Percentiles rank a stretch among this genome's conserved stretches.
Evolutionary conservation across 2,888 invertebrate species (phyloP).

Genomic region (Coleophora flavipennella): DNA sequence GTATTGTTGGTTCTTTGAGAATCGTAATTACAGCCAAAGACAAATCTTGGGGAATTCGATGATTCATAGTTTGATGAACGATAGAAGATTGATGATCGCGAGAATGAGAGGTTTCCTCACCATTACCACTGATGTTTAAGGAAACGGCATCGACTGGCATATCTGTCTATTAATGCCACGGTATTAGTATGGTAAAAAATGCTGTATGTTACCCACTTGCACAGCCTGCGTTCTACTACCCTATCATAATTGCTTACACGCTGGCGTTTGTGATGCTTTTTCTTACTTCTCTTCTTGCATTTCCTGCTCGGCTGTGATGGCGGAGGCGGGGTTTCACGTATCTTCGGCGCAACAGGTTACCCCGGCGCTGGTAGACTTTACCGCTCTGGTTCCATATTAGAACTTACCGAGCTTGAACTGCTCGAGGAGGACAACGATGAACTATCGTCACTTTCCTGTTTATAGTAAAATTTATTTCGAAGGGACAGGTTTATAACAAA

Average conservation of each 20-base stretch:
- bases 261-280: not conserved
- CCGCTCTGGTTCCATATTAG: not conserved
- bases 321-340: not conserved
- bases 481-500: too few relatives aligned
- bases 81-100: too few relatives aligned
- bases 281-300: not conserved
- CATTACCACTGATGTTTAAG: not conserved
- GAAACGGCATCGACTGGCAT: not conserved
- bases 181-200: not conserved
- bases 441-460: too few relatives aligned
- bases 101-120: too few relatives aligned
- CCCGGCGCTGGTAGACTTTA: not conserved
- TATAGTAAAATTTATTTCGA: not conserved
- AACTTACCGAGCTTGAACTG: too few relatives aligned
- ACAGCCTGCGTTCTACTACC: not conserved
- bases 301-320: not conserved
- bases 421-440: not conserved
- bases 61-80: not conserved
- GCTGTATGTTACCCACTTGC: not conserved
- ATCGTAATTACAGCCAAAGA: not conserved
- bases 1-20: constrained; percentile 3
- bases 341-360: not conserved
- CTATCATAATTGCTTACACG: not conserved
- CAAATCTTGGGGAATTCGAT: not conserved
- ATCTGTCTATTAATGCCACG: too few relatives aligned